Base-by-base conservation (phyloP, 2,888 invertebrate genomes). In the Ornithoptera alexandrae region DNA sequence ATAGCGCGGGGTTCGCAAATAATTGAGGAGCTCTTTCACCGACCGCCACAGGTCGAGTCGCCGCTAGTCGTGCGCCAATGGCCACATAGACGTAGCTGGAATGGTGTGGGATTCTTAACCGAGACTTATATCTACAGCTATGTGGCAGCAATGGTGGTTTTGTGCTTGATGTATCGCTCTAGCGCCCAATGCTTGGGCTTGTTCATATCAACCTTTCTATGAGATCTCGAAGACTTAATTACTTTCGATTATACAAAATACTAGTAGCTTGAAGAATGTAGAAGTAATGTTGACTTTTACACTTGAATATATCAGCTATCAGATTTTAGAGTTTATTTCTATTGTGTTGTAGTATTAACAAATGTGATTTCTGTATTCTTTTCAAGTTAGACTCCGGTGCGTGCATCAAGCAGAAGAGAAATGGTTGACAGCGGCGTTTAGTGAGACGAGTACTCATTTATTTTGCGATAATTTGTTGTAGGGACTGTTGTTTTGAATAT, bases 1-100 rank as follows among this genome's bases (percentile, higher is more conserved):
- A 89, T 94, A 94, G 94, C 94, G 93, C 84, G 94, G 93, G 88
- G 93, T 92, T 87, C 92, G 91, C 92, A 92, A 92, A 84, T 93
- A 92, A 84, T 88, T 85, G 89, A 89, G 91, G 84, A 79, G 81
- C 87, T 90, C 92, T 72, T 87, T 91, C 86, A 87, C 86, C 80
- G 90, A 89, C 88, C 91, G 90, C 72, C 80, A 84, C 72, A 80
- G 90, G 89, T 90, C 89, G 80, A 80, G 78, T 79, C 90, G 91
- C 83, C 91, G 89, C 84, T 90, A 90, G 82, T 74, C 75, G 73
- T 73, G 72, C 73, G 72, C 65, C 72, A 74, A 72, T 72, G 71
- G 56, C 65, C 69, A 68, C 73, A 71, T 68, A 68, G 67, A 62
- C 64, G 57, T 66, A 59, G 63, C 46, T 67, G 59, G 15, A 61